Conservation (phyloP, 2,113 vertebrate species). For the Apistogramma diplotaenia region DNA sequence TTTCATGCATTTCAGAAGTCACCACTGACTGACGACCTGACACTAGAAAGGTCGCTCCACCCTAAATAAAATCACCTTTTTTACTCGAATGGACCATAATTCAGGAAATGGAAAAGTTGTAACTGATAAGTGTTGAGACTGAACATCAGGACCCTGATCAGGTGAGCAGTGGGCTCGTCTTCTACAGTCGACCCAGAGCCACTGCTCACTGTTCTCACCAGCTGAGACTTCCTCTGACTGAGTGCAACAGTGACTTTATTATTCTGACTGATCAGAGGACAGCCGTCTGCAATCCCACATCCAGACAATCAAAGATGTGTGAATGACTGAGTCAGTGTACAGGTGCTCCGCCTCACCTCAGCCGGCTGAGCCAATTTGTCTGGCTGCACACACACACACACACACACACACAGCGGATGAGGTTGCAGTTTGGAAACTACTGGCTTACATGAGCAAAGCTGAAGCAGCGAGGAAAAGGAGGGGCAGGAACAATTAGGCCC, state of each 20-base stretch:
- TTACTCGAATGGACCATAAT: neutral
- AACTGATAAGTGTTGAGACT: neutral
- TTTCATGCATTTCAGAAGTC: neutral
- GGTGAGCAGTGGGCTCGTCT: neutral
- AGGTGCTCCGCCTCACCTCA: constrained; percentile 54
- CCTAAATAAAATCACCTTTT: neutral
- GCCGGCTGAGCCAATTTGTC: constrained; percentile 25
- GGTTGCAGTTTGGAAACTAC: constrained; percentile 32
- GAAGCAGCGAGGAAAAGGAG: neutral
- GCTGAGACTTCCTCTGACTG: neutral
- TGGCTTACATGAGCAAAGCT: constrained; percentile 15
- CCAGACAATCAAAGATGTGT: constrained; percentile 36
- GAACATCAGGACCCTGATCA: neutral
- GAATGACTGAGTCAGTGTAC: constrained; percentile 42
- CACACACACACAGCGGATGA: neutral
- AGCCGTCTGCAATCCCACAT: constrained; percentile 43
- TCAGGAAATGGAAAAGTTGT: neutral
- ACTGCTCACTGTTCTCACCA: neutral
- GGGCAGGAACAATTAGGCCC: constrained; percentile 17
- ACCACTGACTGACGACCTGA: neutral
- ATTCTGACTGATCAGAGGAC: constrained; percentile 16
- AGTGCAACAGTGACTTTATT: neutral
- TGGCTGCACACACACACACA: constrained; percentile 13
- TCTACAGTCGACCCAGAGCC: neutral
- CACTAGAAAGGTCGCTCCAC: neutral